Conservation (phyloP, 2,113 vertebrate species). For the Syrrhaptes paradoxus region DNA sequence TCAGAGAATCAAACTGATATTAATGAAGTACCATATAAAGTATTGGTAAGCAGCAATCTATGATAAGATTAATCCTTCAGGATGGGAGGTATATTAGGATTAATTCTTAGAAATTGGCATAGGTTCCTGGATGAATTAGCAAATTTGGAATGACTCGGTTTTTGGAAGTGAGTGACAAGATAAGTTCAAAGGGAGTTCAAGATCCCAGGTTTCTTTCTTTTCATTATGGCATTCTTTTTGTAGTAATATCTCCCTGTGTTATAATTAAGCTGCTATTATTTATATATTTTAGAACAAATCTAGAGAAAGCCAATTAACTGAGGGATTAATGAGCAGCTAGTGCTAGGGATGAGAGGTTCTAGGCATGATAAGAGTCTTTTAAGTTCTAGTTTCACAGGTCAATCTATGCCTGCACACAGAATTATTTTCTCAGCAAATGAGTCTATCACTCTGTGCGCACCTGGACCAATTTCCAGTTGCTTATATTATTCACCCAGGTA, state of each 20-base stretch:
- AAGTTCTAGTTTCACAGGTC: not conserved
- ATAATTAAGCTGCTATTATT: not conserved
- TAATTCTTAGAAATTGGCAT: not conserved
- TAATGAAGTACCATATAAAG: not conserved
- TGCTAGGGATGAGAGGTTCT: not conserved
- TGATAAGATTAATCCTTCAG: not conserved
- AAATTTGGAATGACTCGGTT: not conserved
- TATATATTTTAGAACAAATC: not conserved
- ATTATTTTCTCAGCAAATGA: not conserved
- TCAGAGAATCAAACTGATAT: not conserved
- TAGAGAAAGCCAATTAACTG: not conserved
- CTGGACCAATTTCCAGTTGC: not conserved
- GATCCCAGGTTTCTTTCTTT: not conserved
- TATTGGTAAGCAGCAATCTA: not conserved
- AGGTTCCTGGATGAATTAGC: not conserved
- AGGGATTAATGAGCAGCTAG: not conserved
- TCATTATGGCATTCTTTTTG: not conserved
- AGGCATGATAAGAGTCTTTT: not conserved
- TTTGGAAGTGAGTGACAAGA: not conserved
- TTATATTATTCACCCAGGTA: not conserved
- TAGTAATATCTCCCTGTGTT: not conserved
- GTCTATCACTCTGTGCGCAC: not conserved
- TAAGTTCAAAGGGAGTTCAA: not conserved
- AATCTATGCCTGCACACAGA: not conserved
- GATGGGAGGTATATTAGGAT: not conserved